A percentile compares a stretch with the other conserved stretches of the same genome.
Conservation (phyloP, 1,140 invertebrate species). For the Neoseiulus cucumeris region DNA sequence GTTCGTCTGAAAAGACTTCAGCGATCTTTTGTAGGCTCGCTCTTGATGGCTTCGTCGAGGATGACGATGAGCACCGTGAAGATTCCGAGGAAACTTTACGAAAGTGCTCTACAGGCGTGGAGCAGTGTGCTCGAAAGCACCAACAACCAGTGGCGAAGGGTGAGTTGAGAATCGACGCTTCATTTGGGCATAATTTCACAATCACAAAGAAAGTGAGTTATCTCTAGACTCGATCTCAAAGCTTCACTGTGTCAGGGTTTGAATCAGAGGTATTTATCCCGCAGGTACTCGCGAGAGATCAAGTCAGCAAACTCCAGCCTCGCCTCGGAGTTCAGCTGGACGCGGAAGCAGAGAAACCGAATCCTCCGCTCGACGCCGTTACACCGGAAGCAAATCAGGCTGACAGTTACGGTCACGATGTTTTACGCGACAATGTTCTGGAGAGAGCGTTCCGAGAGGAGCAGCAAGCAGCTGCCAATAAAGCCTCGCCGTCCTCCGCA, state of each 20-base stretch:
- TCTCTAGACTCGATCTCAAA: too few species aligned
- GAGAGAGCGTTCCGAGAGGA: background rate
- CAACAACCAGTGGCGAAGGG: slow-evolving; percentile 2
- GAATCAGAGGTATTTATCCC: too few species aligned
- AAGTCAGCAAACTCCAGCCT: background rate
- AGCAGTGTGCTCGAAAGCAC: background rate
- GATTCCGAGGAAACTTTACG: slow-evolving; percentile 8
- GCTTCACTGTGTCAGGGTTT: too few species aligned
- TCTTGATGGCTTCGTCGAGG: background rate
- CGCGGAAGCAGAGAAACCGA: background rate
- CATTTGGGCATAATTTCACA: too few species aligned
- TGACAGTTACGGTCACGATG: background rate
- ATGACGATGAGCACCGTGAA: slow-evolving; percentile 1
- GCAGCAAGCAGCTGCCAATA: background rate
- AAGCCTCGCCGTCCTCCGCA: background rate
- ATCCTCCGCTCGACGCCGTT: background rate
- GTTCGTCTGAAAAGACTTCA: background rate
- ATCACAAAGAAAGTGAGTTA: too few species aligned
- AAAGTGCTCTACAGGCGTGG: slow-evolving; percentile 2
- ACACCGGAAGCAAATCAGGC: background rate
- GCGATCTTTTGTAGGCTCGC: background rate
- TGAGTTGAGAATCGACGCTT: background rate
- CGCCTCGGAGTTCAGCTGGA: background rate
- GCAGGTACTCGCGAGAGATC: too few species aligned
- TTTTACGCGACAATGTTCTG: background rate